A percentile compares a stretch with the other conserved stretches of the same genome.
Evolutionary conservation across 2,888 invertebrate genomes (phyloP).

Genomic region (Hyppa rectilinea): DNA sequence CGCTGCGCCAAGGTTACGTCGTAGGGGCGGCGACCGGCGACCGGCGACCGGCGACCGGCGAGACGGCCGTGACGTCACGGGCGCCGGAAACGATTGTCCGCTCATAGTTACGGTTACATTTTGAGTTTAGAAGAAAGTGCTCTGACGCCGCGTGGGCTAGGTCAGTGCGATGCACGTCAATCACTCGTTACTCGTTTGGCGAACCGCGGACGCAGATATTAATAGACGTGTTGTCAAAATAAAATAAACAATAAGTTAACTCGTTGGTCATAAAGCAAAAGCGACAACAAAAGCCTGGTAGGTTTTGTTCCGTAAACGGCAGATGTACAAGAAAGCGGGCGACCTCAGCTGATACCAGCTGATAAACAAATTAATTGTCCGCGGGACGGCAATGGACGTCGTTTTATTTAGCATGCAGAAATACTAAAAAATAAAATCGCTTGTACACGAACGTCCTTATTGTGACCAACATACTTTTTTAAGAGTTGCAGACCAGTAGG

Average conservation of each 20-base stretch:
- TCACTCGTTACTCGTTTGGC: conserved; percentile 21
- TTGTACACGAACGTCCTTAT: not conserved
- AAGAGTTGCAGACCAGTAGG: not conserved
- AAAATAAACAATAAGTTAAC: conserved; percentile 33
- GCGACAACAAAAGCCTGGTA: conserved; percentile 65
- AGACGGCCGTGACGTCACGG: conserved; percentile 88
- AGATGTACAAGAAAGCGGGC: conserved; percentile 79
- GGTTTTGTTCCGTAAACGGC: conserved; percentile 68
- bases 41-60: conserved; percentile 87
- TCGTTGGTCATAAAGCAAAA: conserved; percentile 49
- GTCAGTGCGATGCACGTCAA: conserved; percentile 80
- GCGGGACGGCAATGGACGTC: conserved; percentile 61
- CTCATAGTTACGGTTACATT: conserved; percentile 90
- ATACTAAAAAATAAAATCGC: conserved; percentile 55
- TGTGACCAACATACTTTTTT: not conserved
- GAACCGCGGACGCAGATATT: conserved; percentile 2
- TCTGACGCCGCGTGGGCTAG: conserved; percentile 83
- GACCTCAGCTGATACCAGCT: conserved; percentile 73
- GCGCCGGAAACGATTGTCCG: conserved; percentile 89
- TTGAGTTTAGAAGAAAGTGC: conserved; percentile 90
- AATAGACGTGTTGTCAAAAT: conserved; percentile 11
- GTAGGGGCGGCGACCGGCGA: conserved; percentile 88
- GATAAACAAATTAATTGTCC: conserved; percentile 81
- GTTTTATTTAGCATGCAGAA: conserved; percentile 61
- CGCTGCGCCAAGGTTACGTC: conserved; percentile 83